phyloP scores from a whole-genome alignment of 2,888 invertebrate species.

The Xylophagus ater region DNA sequence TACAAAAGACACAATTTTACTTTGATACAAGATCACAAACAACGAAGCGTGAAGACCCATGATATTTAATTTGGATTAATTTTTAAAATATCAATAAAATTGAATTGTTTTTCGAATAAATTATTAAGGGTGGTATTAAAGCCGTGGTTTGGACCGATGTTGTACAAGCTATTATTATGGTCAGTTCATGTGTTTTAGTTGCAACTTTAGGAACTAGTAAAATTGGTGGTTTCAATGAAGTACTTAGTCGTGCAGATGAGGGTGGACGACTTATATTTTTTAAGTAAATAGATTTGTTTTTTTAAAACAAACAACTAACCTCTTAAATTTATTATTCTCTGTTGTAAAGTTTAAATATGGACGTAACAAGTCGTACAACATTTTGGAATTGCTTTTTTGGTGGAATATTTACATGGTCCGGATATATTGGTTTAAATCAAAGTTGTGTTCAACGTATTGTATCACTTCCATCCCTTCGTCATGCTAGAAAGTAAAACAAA shows the following conservation, averaged over 20 bases:
- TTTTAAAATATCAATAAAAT: too few relatives aligned
- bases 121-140: constrained; percentile 33
- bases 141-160: constrained; percentile 38
- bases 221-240: constrained; percentile 26
- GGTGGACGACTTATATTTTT: constrained; percentile 26
- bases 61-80: too few relatives aligned
- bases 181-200: constrained; percentile 26
- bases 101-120: too few relatives aligned
- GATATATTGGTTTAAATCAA: constrained; percentile 52
- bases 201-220: constrained; percentile 27
- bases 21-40: too few relatives aligned
- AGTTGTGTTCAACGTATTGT: constrained; percentile 54
- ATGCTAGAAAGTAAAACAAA: constrained; percentile 43
- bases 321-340: neutral
- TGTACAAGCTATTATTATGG: constrained; percentile 27
- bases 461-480: constrained; percentile 43
- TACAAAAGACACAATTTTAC: too few relatives aligned
- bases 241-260: constrained; percentile 23
- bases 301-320: neutral
- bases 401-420: constrained; percentile 46
- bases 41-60: too few relatives aligned
- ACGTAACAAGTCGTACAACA: constrained; percentile 49
- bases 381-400: constrained; percentile 49
- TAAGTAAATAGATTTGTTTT: constrained; percentile 21
- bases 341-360: constrained; percentile 33